phyloP scores from a whole-genome alignment of 2,113 vertebrate genomes.

The Junco hyemalis region DNA sequence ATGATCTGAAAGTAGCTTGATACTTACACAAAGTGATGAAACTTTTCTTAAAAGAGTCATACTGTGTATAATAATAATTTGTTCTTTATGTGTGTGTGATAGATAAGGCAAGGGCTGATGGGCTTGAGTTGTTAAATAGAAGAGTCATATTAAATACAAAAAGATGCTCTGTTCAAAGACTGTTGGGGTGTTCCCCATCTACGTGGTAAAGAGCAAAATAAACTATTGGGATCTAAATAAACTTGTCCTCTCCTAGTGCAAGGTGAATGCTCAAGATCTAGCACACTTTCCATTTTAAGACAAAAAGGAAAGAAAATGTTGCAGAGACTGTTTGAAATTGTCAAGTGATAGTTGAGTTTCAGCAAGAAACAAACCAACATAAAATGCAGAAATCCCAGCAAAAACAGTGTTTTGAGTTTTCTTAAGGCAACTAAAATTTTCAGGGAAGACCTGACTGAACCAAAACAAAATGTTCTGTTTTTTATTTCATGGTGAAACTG shows the following conservation, averaged over 20 bases:
- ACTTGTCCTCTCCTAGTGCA: background rate
- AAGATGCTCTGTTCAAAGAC: background rate
- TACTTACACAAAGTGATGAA: background rate
- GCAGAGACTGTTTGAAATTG: background rate
- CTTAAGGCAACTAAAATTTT: background rate
- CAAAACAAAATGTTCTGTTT: background rate
- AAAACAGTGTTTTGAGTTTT: background rate
- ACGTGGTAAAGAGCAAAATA: background rate
- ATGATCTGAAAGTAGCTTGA: background rate
- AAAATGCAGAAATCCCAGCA: background rate
- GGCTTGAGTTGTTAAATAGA: background rate
- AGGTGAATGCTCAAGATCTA: background rate
- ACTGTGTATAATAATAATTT: background rate
- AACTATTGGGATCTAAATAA: background rate
- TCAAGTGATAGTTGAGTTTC: background rate
- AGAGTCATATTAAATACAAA: background rate
- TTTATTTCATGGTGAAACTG: background rate
- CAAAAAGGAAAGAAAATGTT: background rate
- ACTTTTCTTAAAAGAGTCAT: background rate
- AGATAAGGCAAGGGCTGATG: background rate
- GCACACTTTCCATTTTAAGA: background rate
- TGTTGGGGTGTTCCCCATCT: background rate
- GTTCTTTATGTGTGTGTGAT: background rate
- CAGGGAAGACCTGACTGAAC: background rate
- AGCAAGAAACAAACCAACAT: background rate